Conservation (phyloP, 2,113 vertebrate species). For the Leptobrachium leishanense region DNA sequence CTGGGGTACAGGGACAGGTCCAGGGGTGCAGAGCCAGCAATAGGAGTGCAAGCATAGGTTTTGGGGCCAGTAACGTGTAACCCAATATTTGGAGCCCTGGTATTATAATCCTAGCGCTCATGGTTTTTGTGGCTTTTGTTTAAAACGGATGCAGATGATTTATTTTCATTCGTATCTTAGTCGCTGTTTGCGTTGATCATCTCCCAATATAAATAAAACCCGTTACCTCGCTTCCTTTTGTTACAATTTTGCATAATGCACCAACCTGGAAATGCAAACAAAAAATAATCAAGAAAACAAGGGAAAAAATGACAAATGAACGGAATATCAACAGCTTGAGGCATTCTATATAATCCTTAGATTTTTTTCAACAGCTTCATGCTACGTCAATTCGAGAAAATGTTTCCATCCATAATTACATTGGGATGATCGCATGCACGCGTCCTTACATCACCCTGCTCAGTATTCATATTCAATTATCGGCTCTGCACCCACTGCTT, state of each 20-base stretch:
- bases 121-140: too few species aligned
- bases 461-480: constrained; percentile 27
- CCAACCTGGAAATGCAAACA: constrained; percentile 19
- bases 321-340: constrained; percentile 24
- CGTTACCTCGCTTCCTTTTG: constrained; percentile 2
- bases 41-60: too few species aligned
- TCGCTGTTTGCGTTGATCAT: background rate
- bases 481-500: background rate
- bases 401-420: constrained; percentile 17
- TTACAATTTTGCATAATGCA: constrained; percentile 33
- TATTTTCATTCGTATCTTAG: too few species aligned
- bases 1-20: too few species aligned
- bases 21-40: too few species aligned
- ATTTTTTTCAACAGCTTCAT: constrained; percentile 32
- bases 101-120: too few species aligned
- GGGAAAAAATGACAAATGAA: constrained; percentile 1
- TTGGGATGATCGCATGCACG: background rate
- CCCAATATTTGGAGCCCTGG: too few species aligned
- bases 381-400: constrained; percentile 28
- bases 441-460: constrained; percentile 43
- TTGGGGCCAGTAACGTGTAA: too few species aligned
- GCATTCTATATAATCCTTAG: constrained; percentile 16
- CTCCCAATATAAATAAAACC: background rate
- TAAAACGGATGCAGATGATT: too few species aligned
- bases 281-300: constrained; percentile 8